Conservation (phyloP, 1,140 invertebrate genomes). For the Pseudachorutes palmiensis region DNA sequence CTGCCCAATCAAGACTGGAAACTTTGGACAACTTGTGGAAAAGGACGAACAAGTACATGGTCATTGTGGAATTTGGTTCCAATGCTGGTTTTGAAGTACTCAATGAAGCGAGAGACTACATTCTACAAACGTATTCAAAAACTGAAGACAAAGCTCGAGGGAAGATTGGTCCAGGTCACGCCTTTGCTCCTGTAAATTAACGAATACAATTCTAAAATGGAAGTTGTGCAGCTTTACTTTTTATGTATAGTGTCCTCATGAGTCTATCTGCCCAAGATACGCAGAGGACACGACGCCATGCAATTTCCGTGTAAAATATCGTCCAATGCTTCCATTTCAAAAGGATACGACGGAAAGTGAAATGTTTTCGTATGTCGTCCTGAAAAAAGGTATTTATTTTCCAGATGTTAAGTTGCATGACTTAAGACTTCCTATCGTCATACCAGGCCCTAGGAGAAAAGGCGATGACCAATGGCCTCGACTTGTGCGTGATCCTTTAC, state of each 20-base stretch:
- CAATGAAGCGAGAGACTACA: constrained; percentile 65
- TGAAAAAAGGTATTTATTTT: constrained; percentile 61
- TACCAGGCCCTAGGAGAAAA: constrained; percentile 8
- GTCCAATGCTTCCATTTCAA: constrained; percentile 48
- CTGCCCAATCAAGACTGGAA: constrained; percentile 56
- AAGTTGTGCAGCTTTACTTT: neutral
- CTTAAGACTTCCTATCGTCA: neutral
- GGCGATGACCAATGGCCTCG: constrained; percentile 60
- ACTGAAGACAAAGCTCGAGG: constrained; percentile 38
- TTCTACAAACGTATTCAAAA: constrained; percentile 45
- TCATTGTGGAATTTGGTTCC: constrained; percentile 76
- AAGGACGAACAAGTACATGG: constrained; percentile 70
- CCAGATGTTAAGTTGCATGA: constrained; percentile 19
- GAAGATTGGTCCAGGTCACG: constrained; percentile 46
- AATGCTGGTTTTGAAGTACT: constrained; percentile 66
- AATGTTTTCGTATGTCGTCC: constrained; percentile 63
- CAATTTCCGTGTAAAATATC: constrained; percentile 62
- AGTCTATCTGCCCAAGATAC: constrained; percentile 61
- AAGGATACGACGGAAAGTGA: constrained; percentile 46
- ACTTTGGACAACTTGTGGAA: constrained; percentile 70
- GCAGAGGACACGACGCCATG: constrained; percentile 56
- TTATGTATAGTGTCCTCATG: constrained; percentile 64
- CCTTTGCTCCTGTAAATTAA: constrained; percentile 66
- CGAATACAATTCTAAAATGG: constrained; percentile 31
- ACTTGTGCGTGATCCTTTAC: constrained; percentile 58